Evolutionary conservation across 2,888 invertebrate genomes (phyloP).

Genomic region (Lasioglossum figueresi): DNA sequence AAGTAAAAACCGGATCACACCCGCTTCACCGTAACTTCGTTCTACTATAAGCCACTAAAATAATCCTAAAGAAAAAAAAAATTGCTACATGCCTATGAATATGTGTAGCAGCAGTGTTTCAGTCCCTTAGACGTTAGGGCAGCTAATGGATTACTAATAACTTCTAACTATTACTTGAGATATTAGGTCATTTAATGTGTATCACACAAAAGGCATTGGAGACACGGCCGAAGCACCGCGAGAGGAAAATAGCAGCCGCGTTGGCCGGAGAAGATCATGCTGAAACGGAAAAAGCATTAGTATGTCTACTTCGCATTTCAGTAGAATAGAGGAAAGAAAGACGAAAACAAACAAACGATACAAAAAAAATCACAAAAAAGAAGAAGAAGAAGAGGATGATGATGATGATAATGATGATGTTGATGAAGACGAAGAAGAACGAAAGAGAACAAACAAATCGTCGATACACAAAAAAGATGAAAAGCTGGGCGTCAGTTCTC

Average conservation of each 20-base stretch:
- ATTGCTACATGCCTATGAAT: slow-evolving; percentile 81
- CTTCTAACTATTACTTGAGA: slow-evolving; percentile 70
- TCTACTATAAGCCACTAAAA: slow-evolving; percentile 70
- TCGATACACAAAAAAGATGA: slow-evolving; percentile 36
- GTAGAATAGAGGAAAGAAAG: slow-evolving; percentile 45
- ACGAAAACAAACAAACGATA: not conserved
- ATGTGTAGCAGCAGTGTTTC: slow-evolving; percentile 80
- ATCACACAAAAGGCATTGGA: slow-evolving; percentile 65
- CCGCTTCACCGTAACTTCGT: slow-evolving; percentile 69
- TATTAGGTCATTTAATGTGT: slow-evolving; percentile 72
- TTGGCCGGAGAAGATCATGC: slow-evolving; percentile 42
- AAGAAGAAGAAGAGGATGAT: not conserved
- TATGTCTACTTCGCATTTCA: slow-evolving; percentile 63
- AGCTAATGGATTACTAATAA: slow-evolving; percentile 75
- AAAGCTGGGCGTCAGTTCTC: not conserved
- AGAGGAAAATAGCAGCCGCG: not conserved
- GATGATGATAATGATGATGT: not conserved
- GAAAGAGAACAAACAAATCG: not conserved
- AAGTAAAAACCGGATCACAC: slow-evolving; percentile 80
- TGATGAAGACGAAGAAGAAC: not conserved
- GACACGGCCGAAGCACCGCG: slow-evolving; percentile 46
- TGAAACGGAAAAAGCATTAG: slow-evolving; percentile 51
- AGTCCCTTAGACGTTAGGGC: slow-evolving; percentile 77
- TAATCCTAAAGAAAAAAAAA: slow-evolving; percentile 70
- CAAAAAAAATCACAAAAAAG: not conserved